Evolutionary conservation across 2,888 invertebrate genomes (phyloP), one percentile per base, ranked within the genome.

Genomic region (Heliconius aoede): DNA sequence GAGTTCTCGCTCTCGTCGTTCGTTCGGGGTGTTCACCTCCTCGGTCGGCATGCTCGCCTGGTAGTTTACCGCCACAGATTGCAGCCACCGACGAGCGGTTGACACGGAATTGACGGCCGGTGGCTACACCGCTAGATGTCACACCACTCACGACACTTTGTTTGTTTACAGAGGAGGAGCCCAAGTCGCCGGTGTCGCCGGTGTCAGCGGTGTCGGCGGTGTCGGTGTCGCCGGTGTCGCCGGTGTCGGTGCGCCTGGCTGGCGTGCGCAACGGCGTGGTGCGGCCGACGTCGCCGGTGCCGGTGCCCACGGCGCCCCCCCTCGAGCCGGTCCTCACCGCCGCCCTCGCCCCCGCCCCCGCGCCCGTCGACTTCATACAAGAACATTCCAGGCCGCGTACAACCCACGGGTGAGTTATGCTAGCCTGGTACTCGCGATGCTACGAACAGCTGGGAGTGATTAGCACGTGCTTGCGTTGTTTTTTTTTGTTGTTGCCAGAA

Each of bases 51-150:
- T 94, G 93, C 79, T 86, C 86, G 87, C 93, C 94, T 94, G 90
- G 94, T 94, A 89, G 83, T 94, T 94, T 94, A 90, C 94, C 94
- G 94, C 94, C 93, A 93, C 92, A 88, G 88, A 92, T 87, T 93
- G 93, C 93, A 93, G 91, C 91, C 91, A 89, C 86, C 89, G 92
- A 91, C 90, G 92, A 91, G 87, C 86, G 89, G 85, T 89, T 93
- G 93, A 93, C 92, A 90, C 89, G 91, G 86, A 80, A 80, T 90
- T 91, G 92, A 92, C 81, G 88, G 73, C 80, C 88, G 75, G 55
- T 55, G 21, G 28, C 11, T n/a, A 32, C 71, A 51, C 74, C 36
- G 74, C 40, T 74, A 76, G 55, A 67, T 60, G 67, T 40, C 58
- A 67, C 60, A 21, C 55, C 60, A 82, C 86, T 80, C 80, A 72